Percentiles rank a stretch among this genome's conserved stretches.
Conservation (phyloP, 2,888 invertebrate species). For the Trissonchulus sp. region DNA sequence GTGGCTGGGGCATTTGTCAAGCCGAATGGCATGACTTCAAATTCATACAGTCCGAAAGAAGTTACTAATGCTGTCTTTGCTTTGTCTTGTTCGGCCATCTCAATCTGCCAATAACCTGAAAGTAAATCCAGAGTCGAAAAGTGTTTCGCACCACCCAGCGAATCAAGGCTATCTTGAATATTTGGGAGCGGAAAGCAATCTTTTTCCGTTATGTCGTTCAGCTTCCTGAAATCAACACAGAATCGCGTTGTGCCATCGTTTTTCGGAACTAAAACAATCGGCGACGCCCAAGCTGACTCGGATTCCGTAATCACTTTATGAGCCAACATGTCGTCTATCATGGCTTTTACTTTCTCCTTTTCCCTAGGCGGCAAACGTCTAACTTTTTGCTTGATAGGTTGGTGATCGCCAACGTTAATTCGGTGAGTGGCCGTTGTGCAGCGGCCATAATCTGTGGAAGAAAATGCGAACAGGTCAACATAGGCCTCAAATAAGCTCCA, state of each 20-base stretch:
- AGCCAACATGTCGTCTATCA: neutral
- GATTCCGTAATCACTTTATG: neutral
- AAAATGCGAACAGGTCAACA: neutral
- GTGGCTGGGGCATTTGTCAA: no score
- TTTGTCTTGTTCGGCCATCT: no score
- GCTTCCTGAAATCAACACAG: slow-evolving; percentile 39
- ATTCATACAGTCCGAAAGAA: no score
- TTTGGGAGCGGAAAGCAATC: slow-evolving; percentile 35
- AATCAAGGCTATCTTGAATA: no score
- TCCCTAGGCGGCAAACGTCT: neutral
- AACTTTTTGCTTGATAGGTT: neutral
- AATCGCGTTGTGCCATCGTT: slow-evolving; percentile 40
- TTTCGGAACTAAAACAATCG: slow-evolving; percentile 48
- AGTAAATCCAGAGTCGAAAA: no score
- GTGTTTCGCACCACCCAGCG: no score
- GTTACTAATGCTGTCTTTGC: no score
- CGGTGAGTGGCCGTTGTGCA: neutral
- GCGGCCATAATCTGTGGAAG: neutral
- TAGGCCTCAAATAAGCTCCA: neutral
- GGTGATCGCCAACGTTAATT: neutral
- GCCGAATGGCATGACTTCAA: no score
- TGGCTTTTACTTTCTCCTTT: neutral
- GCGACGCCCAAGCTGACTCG: slow-evolving; percentile 45
- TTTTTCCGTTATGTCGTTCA: slow-evolving; percentile 35
- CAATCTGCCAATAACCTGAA: no score